Evolutionary conservation across 2,113 vertebrate genomes (phyloP).

Genomic region (Microcebus ravelobensis): DNA sequence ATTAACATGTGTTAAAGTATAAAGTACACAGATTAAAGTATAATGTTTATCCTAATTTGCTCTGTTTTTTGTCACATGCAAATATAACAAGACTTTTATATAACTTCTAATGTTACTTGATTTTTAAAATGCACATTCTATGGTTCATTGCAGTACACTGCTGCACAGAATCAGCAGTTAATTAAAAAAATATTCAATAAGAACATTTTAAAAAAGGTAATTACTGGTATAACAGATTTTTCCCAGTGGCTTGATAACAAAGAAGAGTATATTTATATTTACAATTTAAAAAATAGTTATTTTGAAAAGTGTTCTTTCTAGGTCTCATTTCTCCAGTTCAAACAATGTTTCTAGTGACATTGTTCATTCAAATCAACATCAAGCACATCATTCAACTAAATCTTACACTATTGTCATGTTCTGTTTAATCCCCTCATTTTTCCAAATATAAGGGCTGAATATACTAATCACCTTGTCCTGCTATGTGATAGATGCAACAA

Average conservation of each 20-base stretch:
- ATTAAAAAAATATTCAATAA: constrained; percentile 29
- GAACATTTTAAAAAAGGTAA: background rate
- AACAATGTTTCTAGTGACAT: background rate
- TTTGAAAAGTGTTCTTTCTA: background rate
- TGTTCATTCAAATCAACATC: background rate
- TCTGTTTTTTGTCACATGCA: background rate
- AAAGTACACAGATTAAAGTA: background rate
- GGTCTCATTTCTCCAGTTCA: background rate
- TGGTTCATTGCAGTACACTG: background rate
- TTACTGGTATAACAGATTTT: background rate
- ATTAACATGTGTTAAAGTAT: background rate
- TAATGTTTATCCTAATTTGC: background rate
- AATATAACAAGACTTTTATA: background rate
- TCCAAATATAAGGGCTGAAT: background rate
- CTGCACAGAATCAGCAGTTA: background rate
- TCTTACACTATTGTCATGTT: background rate
- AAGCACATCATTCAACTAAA: background rate
- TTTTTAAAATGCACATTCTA: constrained; percentile 23
- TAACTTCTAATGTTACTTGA: background rate
- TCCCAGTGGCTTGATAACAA: background rate
- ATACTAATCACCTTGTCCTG: background rate
- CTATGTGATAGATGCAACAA: background rate
- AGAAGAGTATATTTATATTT: background rate
- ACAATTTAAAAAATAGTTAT: background rate
- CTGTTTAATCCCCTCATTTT: background rate